phyloP scores from a whole-genome alignment of 1,140 invertebrate species.

The Eriosoma lanigerum region DNA sequence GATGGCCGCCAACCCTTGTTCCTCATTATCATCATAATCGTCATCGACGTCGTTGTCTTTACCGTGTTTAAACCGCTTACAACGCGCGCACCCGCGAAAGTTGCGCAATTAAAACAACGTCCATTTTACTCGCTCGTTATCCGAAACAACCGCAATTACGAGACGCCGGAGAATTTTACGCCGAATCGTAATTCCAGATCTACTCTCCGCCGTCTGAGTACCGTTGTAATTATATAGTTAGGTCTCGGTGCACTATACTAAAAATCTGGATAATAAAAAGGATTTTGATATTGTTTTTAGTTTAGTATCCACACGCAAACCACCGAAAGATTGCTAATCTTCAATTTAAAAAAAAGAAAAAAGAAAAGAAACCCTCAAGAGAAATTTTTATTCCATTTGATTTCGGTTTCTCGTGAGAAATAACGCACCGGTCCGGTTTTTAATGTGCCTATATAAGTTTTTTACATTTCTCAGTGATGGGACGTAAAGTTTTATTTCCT shows the following conservation, averaged over 20 bases:
- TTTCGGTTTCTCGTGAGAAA: constrained; percentile 14
- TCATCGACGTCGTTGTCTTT: too few species aligned
- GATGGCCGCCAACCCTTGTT: not conserved
- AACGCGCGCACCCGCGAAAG: not conserved
- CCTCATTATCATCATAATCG: too few species aligned
- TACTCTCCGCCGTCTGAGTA: constrained; percentile 18
- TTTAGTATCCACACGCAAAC: not conserved
- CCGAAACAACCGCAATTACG: constrained; percentile 33
- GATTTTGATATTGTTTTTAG: constrained; percentile 30
- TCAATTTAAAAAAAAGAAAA: not conserved
- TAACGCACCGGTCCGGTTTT: not conserved
- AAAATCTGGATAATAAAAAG: constrained; percentile 24
- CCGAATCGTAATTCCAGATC: constrained; percentile 28
- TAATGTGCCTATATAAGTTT: constrained; percentile 18
- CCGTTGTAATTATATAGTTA: constrained; percentile 30
- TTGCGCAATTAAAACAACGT: constrained; percentile 22
- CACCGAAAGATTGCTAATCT: not conserved
- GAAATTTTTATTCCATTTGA: not conserved
- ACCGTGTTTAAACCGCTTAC: not conserved
- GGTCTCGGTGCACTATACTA: not conserved
- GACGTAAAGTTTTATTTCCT: constrained; percentile 3
- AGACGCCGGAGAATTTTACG: constrained; percentile 13
- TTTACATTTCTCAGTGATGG: not conserved
- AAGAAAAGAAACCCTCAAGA: not conserved
- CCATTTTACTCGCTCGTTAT: constrained; percentile 32